Percentiles rank a stretch among this genome's conserved stretches.
Conservation (phyloP, 1,140 invertebrate genomes). For the Lamellibrachia luymesi region DNA sequence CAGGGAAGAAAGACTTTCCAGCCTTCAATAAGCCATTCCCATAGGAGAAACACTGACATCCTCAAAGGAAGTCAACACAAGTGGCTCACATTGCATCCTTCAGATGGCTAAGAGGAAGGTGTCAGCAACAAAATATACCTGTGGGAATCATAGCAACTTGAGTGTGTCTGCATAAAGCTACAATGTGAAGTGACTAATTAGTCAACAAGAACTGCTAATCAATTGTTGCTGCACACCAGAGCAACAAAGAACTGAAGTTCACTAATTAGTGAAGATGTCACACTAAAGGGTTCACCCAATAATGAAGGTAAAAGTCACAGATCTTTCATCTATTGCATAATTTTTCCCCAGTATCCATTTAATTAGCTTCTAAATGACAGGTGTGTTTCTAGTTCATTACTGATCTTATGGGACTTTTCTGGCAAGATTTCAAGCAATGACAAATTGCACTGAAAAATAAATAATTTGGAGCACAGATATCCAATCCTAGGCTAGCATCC, state of each 20-base stretch:
- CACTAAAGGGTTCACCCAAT: background rate
- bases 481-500: no score
- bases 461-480: background rate
- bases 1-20: background rate
- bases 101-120: background rate
- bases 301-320: background rate
- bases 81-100: background rate
- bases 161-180: background rate
- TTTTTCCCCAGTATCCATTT: background rate
- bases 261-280: background rate
- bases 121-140: background rate
- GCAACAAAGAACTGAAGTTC: background rate
- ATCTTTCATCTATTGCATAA: background rate
- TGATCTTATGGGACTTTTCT: background rate
- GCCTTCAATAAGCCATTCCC: background rate
- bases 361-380: background rate
- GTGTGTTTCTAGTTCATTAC: background rate
- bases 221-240: background rate
- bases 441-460: background rate
- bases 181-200: background rate
- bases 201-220: background rate
- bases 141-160: background rate
- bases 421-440: background rate
- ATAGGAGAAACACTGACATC: background rate
- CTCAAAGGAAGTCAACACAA: background rate